Percentiles rank a stretch among this genome's conserved stretches.
Conservation (phyloP, 2,797 vertebrate species). For the Anas flavirostris region DNA sequence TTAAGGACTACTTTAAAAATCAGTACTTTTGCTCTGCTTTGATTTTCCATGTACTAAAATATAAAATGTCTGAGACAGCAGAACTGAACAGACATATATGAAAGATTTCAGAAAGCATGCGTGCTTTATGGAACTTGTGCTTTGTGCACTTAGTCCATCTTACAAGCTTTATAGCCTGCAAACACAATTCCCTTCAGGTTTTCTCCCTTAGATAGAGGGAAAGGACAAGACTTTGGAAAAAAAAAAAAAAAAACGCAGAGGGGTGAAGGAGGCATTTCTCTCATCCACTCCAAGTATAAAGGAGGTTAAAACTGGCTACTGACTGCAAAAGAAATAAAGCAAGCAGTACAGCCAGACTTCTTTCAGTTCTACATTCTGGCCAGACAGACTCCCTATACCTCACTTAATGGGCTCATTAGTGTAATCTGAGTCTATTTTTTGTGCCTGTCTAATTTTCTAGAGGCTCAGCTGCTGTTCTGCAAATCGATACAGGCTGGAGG, state of each 20-base stretch:
- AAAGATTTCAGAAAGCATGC: background rate
- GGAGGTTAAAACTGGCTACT: background rate
- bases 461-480: conserved; percentile 30
- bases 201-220: background rate
- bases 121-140: background rate
- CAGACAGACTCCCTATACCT: conserved; percentile 37
- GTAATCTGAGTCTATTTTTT: conserved; percentile 55
- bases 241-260: no score
- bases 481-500: conserved; percentile 10
- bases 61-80: background rate
- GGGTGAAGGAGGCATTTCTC: background rate
- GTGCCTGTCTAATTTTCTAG: conserved; percentile 49
- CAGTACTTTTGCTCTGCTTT: background rate
- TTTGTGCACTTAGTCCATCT: background rate
- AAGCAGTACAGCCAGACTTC: background rate
- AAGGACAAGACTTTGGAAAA: background rate
- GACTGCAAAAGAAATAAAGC: background rate
- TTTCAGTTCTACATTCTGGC: background rate
- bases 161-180: background rate
- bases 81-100: background rate
- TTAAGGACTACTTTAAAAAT: background rate
- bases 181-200: background rate
- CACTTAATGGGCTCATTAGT: conserved; percentile 62
- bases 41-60: background rate
- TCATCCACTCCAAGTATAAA: background rate